Evolutionary conservation across 92 coral and sea anemone species (phyloP).

Genomic region (Meandrina meandrites): DNA sequence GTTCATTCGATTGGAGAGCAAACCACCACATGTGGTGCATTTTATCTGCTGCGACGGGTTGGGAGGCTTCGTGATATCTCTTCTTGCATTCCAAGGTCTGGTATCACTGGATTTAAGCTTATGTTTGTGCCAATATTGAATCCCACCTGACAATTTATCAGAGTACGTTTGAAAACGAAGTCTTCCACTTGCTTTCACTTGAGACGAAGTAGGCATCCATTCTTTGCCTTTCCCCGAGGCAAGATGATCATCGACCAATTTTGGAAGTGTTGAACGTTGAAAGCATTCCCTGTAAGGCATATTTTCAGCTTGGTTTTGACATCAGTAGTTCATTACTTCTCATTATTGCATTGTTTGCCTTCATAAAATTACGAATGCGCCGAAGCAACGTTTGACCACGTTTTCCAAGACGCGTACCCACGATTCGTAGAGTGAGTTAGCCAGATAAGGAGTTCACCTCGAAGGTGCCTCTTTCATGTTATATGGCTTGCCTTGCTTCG

Average conservation of each 20-base stretch:
- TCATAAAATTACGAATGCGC: background rate
- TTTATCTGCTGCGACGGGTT: constrained; percentile 29
- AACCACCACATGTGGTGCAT: constrained; percentile 78
- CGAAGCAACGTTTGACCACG: background rate
- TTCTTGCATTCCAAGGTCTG: constrained; percentile 6
- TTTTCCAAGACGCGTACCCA: background rate
- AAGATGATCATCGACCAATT: constrained; percentile 23
- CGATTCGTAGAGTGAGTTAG: background rate
- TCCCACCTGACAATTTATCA: constrained; percentile 70
- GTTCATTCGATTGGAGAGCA: constrained; percentile 47
- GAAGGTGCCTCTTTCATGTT: background rate
- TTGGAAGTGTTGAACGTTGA: constrained; percentile 36
- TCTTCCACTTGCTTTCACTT: constrained; percentile 60
- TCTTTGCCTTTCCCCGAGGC: constrained; percentile 27
- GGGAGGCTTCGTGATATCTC: background rate
- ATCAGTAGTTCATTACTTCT: background rate
- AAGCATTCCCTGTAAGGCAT: constrained; percentile 35
- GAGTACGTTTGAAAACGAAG: constrained; percentile 43
- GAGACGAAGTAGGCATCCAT: constrained; percentile 70
- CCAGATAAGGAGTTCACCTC: background rate
- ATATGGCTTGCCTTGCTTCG: background rate
- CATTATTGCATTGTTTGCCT: background rate
- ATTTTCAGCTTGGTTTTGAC: background rate
- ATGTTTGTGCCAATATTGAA: constrained; percentile 81
- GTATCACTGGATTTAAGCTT: constrained; percentile 30